Conservation (phyloP, 2,113 vertebrate species). For the Xyrauchen texanus region DNA sequence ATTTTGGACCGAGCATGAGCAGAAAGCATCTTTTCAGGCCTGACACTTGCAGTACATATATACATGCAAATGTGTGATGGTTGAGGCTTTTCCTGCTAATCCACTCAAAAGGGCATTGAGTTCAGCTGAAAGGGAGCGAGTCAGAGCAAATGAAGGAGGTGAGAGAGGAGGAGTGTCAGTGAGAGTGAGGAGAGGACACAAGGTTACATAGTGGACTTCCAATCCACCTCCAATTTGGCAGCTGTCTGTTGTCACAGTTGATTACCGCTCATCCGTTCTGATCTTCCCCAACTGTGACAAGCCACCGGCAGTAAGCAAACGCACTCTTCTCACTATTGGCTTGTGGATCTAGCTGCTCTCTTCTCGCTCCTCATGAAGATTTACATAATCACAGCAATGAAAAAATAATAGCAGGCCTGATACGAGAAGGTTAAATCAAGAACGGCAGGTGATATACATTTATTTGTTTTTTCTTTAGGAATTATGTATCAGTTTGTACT, state of each 20-base stretch:
- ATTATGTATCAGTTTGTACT: neutral
- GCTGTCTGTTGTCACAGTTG: conserved; percentile 69
- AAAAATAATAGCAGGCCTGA: conserved; percentile 56
- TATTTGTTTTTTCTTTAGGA: conserved; percentile 7
- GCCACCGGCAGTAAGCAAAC: conserved; percentile 61
- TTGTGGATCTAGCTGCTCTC: neutral
- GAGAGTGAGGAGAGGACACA: neutral
- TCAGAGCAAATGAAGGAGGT: neutral
- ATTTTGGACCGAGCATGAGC: too few relatives aligned
- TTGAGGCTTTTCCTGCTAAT: conserved; percentile 55
- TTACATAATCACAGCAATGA: conserved; percentile 31
- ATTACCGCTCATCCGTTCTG: conserved; percentile 79
- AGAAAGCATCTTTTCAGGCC: too few relatives aligned
- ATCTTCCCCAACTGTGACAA: conserved; percentile 60
- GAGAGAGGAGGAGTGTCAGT: conserved; percentile 13
- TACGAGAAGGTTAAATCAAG: conserved; percentile 51
- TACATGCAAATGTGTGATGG: too few relatives aligned
- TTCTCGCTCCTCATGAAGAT: too few relatives aligned
- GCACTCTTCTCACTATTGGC: conserved; percentile 9
- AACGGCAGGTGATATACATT: conserved; percentile 68
- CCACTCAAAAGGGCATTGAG: conserved; percentile 40
- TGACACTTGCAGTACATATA: too few relatives aligned
- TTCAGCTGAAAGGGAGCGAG: too few relatives aligned
- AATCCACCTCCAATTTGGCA: conserved; percentile 67
- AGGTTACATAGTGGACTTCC: neutral